A percentile compares a stretch with the other conserved stretches of the same genome.
These are phyloP conservation scores for Drosophila malerkotliana DNA, from an alignment of 1,140 invertebrate genomes.

Conservation along the genomic window DNA sequence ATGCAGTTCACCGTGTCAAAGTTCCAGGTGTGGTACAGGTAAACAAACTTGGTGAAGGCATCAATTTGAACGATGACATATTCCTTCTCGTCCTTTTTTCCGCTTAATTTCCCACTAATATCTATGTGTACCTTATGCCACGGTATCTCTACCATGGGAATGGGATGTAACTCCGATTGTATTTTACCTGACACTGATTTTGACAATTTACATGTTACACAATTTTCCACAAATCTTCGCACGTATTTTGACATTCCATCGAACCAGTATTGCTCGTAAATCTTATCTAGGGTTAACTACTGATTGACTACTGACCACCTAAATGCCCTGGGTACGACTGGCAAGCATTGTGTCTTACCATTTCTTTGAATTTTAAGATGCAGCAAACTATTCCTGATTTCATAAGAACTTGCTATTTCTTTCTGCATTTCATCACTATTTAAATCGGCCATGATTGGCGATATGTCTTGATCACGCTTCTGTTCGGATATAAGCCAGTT, in stretches of 20 bases:
- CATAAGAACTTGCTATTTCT: too few species aligned
- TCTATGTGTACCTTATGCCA: constrained; percentile 6
- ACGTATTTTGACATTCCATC: background rate
- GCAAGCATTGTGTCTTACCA: too few species aligned
- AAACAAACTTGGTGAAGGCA: constrained; percentile 12
- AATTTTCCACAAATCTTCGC: background rate
- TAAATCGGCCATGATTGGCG: too few species aligned
- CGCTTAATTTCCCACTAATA: constrained; percentile 13
- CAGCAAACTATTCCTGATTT: too few species aligned
- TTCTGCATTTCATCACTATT: too few species aligned
- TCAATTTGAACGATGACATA: constrained; percentile 12
- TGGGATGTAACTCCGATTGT: constrained; percentile 7
- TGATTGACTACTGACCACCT: too few species aligned
- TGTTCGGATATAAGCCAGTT: too few species aligned
- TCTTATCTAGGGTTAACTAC: too few species aligned
- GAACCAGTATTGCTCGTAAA: constrained; percentile 1
- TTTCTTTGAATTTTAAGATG: too few species aligned
- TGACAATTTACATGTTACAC: constrained; percentile 8
- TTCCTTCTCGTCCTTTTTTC: constrained; percentile 10
- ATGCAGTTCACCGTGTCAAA: constrained; percentile 4
- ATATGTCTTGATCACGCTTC: too few species aligned
- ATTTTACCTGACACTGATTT: constrained; percentile 8
- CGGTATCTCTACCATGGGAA: background rate
- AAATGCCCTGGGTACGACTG: too few species aligned
- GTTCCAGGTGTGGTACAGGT: constrained; percentile 11